Percentiles rank a stretch among this genome's conserved stretches.
Evolutionary conservation across 2,113 vertebrate species (phyloP).

Genomic region (Chamaetylas fuelleborni): DNA sequence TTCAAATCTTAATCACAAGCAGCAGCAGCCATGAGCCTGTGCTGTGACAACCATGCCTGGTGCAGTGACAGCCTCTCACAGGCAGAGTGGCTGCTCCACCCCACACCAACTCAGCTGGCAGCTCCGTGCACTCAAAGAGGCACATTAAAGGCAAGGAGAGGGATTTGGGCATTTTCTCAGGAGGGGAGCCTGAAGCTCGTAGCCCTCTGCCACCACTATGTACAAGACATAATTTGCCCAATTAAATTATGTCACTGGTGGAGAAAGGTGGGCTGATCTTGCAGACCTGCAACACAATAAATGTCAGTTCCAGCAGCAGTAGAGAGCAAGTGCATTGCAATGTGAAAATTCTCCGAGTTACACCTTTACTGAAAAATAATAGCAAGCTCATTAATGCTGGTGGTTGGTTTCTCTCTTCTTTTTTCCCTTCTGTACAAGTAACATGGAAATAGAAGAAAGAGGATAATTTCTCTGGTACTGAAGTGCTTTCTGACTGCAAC

Average conservation of each 20-base stretch:
- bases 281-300: conserved; percentile 74
- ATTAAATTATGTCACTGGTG: conserved; percentile 78
- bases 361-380: background rate
- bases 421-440: background rate
- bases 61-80: conserved; percentile 75
- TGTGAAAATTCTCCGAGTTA: background rate
- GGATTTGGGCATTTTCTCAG: conserved; percentile 69
- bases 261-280: conserved; percentile 83
- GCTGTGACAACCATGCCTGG: conserved; percentile 75
- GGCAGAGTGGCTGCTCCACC: conserved; percentile 79
- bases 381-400: background rate
- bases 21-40: conserved; percentile 80
- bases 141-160: background rate
- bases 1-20: conserved; percentile 81
- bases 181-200: conserved; percentile 74
- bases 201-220: conserved; percentile 79
- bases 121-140: conserved; percentile 34
- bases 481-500: background rate
- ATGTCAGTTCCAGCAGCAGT: conserved; percentile 72
- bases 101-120: conserved; percentile 74
- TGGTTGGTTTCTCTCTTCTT: background rate
- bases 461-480: background rate
- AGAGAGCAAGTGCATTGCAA: background rate
- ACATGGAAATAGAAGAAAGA: background rate
- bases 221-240: conserved; percentile 82